A percentile compares a stretch with the other conserved stretches of the same genome.
phyloP scores from a whole-genome alignment of 2,113 vertebrate species.

The Phasianus colchicus region DNA sequence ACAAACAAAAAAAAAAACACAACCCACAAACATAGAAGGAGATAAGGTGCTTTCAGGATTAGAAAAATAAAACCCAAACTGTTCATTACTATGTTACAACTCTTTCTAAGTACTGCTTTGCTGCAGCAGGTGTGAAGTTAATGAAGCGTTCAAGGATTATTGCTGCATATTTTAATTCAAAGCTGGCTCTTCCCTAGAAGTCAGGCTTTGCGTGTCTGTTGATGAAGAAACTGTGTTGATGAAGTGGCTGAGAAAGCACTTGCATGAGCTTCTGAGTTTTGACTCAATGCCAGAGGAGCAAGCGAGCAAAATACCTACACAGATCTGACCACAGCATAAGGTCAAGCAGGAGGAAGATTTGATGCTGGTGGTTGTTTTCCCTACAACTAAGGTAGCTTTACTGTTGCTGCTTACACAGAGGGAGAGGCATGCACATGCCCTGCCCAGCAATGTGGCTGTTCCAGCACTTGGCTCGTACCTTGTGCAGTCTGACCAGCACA shows the following conservation, averaged over 20 bases:
- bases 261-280: constrained; percentile 17
- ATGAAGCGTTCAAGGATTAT: constrained; percentile 34
- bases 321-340: constrained; percentile 38
- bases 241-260: not conserved
- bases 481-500: not conserved
- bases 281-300: not conserved
- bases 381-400: not conserved
- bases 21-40: not conserved
- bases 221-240: not conserved
- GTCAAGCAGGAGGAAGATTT: not conserved
- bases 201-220: constrained; percentile 25
- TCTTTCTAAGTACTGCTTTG: constrained; percentile 21
- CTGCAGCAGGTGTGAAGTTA: constrained; percentile 35
- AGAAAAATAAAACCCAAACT: constrained; percentile 4
- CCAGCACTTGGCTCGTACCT: not conserved
- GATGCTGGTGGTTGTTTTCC: not conserved
- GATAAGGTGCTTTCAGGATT: constrained; percentile 59
- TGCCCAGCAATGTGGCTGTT: not conserved
- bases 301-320: constrained; percentile 18
- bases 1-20: no score
- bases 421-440: accelerated
- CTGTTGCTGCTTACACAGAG: not conserved
- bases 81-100: constrained; percentile 10
- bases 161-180: constrained; percentile 43
- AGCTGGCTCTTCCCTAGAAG: constrained; percentile 50